Conservation (phyloP, 2,888 invertebrate genomes). For the Ryuthela nishihirai region DNA sequence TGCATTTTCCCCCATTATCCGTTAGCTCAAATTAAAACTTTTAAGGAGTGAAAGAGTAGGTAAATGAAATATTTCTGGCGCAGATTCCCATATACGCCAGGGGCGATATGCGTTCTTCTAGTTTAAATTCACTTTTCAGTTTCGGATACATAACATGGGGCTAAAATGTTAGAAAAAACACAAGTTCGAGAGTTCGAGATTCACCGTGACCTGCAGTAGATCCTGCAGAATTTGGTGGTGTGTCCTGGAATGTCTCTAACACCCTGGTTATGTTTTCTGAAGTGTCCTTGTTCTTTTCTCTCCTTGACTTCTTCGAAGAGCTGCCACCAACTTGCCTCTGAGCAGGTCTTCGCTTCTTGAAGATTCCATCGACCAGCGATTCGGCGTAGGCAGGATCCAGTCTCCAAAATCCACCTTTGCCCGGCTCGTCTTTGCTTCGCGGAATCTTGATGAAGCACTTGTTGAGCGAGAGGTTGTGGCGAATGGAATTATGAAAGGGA, state of each 20-base stretch:
- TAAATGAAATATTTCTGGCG: too few species aligned
- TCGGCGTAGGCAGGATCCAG: slow-evolving; percentile 64
- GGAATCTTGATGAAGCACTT: slow-evolving; percentile 89
- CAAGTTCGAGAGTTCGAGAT: too few species aligned
- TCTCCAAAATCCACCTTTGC: slow-evolving; percentile 91
- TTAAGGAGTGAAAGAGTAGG: too few species aligned
- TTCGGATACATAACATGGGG: too few species aligned
- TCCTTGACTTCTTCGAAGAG: slow-evolving; percentile 20
- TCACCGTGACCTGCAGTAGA: slow-evolving; percentile 28
- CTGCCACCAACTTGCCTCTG: slow-evolving; percentile 23
- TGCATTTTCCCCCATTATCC: too few species aligned
- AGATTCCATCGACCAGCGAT: slow-evolving; percentile 63
- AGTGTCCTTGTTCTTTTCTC: slow-evolving; percentile 4
- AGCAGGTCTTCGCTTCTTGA: slow-evolving; percentile 56
- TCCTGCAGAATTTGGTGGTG: slow-evolving; percentile 41
- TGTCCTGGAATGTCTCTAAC: slow-evolving; percentile 34
- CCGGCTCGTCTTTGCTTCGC: slow-evolving; percentile 80
- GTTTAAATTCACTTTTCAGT: too few species aligned
- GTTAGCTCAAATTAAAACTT: too few species aligned
- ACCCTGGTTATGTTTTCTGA: slow-evolving; percentile 23
- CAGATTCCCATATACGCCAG: too few species aligned
- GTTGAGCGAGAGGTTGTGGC: slow-evolving; percentile 86
- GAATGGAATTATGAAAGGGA: slow-evolving; percentile 75
- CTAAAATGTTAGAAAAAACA: too few species aligned
- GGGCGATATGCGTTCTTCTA: too few species aligned